Percentiles rank a stretch among this genome's conserved stretches.
These are phyloP conservation scores for Antigone vipio DNA, from an alignment of 2,113 vertebrate species.

Conservation along the genomic window DNA sequence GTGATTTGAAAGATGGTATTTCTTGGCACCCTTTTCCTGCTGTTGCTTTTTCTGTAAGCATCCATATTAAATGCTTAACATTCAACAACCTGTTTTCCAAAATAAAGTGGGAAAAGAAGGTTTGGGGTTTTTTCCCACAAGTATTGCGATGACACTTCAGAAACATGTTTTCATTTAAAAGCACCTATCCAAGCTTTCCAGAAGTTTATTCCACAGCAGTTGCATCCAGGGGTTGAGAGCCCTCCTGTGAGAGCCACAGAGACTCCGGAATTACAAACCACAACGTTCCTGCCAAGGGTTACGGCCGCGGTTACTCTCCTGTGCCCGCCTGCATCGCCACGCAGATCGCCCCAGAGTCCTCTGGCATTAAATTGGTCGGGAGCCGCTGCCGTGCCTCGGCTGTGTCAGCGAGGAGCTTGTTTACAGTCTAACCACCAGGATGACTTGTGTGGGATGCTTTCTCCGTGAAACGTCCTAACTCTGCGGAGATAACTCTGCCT, in stretches of 20 bases:
- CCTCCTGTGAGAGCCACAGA: neutral
- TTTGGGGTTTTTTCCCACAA: neutral
- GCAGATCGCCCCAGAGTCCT: rapidly evolving
- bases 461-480: neutral
- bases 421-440: neutral
- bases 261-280: neutral
- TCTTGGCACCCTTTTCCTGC: neutral
- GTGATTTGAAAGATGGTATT: neutral
- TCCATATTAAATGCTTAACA: neutral
- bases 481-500: neutral
- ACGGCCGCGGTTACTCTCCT: neutral
- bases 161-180: neutral
- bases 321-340: neutral
- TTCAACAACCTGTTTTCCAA: neutral
- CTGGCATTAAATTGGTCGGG: rapidly evolving
- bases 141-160: neutral
- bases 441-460: neutral
- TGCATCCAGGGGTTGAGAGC: neutral
- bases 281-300: neutral
- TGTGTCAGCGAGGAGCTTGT: neutral
- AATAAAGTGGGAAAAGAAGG: neutral
- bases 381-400: neutral
- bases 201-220: neutral
- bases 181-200: neutral
- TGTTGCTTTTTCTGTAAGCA: neutral